These are phyloP conservation scores for Lepidotrigona ventralis DNA, from an alignment of 1,140 invertebrate genomes.

Conservation along the genomic window DNA sequence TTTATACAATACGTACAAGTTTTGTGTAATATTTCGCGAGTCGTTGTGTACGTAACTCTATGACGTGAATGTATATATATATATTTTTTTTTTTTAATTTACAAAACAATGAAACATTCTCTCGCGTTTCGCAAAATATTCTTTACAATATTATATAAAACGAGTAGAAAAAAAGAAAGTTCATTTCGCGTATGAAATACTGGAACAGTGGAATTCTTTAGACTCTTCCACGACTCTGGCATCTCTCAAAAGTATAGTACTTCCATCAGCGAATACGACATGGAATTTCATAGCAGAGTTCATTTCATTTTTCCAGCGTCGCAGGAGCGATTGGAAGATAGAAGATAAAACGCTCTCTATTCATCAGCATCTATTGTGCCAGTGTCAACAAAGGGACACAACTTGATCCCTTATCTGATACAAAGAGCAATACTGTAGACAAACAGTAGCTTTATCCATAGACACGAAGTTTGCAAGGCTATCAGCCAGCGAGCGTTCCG, in stretches of 20 bases:
- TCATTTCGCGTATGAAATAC: too few relatives aligned
- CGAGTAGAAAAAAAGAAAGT: too few relatives aligned
- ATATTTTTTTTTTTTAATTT: too few relatives aligned
- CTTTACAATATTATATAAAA: too few relatives aligned
- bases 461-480: constrained; percentile 25
- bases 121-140: too few relatives aligned
- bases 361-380: constrained; percentile 11
- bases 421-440: constrained; percentile 22
- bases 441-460: constrained; percentile 31
- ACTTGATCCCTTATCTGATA: constrained; percentile 34
- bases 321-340: constrained; percentile 19
- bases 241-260: neutral
- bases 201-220: too few relatives aligned
- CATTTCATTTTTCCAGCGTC: constrained; percentile 6
- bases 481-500: neutral
- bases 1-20: too few relatives aligned
- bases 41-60: too few relatives aligned
- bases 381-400: constrained; percentile 8
- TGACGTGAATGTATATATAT: too few relatives aligned
- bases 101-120: too few relatives aligned
- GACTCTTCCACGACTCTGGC: too few relatives aligned
- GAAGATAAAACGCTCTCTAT: constrained; percentile 13
- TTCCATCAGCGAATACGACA: neutral
- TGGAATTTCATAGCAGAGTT: constrained; percentile 10
- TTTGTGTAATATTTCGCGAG: too few relatives aligned